These are phyloP conservation scores for Zele albiditarsus DNA, from an alignment of 2,888 invertebrate genomes.

Conservation along the genomic window DNA sequence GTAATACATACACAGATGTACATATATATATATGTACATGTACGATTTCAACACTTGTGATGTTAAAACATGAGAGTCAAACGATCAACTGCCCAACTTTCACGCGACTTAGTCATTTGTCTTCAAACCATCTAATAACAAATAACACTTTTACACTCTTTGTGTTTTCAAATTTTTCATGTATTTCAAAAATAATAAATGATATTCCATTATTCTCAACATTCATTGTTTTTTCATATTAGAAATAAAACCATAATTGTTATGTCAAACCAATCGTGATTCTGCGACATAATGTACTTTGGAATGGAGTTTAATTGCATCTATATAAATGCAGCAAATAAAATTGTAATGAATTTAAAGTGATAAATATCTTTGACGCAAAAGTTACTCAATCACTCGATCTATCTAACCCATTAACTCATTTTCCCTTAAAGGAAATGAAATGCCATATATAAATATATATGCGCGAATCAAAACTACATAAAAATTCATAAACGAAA, in stretches of 20 bases:
- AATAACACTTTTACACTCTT: background rate
- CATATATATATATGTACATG: background rate
- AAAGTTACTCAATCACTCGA: slow-evolving; percentile 25
- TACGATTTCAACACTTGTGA: slow-evolving; percentile 21
- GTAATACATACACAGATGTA: background rate
- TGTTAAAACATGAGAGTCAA: slow-evolving; percentile 28
- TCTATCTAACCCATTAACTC: slow-evolving; percentile 15
- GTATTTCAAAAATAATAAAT: background rate
- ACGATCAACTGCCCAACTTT: slow-evolving; percentile 18
- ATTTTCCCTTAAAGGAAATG: slow-evolving; percentile 20
- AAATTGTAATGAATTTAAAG: background rate
- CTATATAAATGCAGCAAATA: background rate
- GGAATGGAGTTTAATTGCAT: slow-evolving; percentile 7
- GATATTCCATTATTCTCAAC: too few relatives aligned
- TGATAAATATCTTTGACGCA: slow-evolving; percentile 7
- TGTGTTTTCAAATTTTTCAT: background rate
- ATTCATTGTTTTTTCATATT: background rate
- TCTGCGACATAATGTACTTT: slow-evolving; percentile 16
- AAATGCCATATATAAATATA: background rate
- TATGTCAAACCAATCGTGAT: background rate
- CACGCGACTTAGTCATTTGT: slow-evolving; percentile 10
- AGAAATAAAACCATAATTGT: background rate
- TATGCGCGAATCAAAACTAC: background rate
- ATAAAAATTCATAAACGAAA: too few relatives aligned
- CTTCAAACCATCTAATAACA: background rate